Conservation (phyloP, 2,888 invertebrate genomes). For the Philhelius pedissequus region DNA sequence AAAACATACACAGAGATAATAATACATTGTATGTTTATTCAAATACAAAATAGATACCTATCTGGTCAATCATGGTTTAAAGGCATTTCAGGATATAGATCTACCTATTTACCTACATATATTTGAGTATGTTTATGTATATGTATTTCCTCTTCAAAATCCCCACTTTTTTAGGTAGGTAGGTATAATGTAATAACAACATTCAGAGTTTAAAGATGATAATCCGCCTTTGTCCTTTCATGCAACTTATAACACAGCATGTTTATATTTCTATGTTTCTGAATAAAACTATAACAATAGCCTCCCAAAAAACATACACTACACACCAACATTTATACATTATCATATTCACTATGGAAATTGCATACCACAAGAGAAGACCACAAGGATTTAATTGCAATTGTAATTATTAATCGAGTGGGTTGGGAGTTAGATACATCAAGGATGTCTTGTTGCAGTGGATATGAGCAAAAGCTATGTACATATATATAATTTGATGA, state of each 20-base stretch:
- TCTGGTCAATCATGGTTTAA: conserved; percentile 29
- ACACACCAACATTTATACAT: too few species aligned
- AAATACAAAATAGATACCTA: neutral
- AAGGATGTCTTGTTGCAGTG: conserved; percentile 1
- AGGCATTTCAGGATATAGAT: neutral
- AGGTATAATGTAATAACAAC: neutral
- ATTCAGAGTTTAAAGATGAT: neutral
- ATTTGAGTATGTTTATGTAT: too few species aligned
- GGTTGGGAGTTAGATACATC: neutral
- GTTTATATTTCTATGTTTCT: conserved; percentile 13
- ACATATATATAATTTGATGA: neutral
- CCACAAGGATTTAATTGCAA: conserved; percentile 65
- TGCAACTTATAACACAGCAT: neutral
- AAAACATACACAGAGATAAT: neutral
- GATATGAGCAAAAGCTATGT: neutral
- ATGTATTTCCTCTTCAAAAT: neutral
- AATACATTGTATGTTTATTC: neutral
- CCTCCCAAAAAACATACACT: neutral
- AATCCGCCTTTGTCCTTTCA: neutral
- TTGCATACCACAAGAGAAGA: conserved; percentile 31
- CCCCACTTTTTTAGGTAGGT: neutral
- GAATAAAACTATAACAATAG: conserved; percentile 17
- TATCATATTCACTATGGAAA: neutral
- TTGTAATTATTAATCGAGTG: conserved; percentile 65
- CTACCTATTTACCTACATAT: neutral